Conservation (phyloP, 2,113 vertebrate genomes). For the Triplophysa dalaica region DNA sequence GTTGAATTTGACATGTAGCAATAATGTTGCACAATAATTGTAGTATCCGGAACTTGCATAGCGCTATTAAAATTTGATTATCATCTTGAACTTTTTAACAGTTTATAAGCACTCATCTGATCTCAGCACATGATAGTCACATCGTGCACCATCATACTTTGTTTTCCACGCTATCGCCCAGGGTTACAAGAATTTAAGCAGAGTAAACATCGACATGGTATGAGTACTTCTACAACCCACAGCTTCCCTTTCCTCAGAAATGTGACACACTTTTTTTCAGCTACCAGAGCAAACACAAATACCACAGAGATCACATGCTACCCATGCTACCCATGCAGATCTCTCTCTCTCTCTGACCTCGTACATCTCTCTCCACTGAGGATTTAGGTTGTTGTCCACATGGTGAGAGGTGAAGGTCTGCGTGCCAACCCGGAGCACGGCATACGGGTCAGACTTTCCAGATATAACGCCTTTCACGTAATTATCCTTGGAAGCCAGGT, state of each 20-base stretch:
- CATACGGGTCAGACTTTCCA: conserved; percentile 92
- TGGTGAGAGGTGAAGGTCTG: conserved; percentile 87
- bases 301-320: not conserved
- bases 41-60: not conserved
- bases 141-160: conserved; percentile 13
- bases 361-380: conserved; percentile 88
- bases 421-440: conserved; percentile 85
- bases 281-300: not conserved
- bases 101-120: conserved; percentile 34
- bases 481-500: conserved; percentile 85
- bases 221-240: conserved; percentile 7
- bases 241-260: conserved; percentile 53
- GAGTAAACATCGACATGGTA: conserved; percentile 1
- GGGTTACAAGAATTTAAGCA: conserved; percentile 1
- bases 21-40: conserved; percentile 21
- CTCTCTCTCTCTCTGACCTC: conserved; percentile 77
- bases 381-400: conserved; percentile 84
- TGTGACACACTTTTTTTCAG: not conserved
- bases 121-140: conserved; percentile 47
- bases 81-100: not conserved
- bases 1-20: not conserved
- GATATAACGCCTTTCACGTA: conserved; percentile 86
- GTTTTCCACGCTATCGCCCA: not conserved
- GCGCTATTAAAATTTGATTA: not conserved
- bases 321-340: no score